A percentile compares a stretch with the other conserved stretches of the same genome.
Conservation (phyloP, 2,888 invertebrate genomes). For the Zaprionus obscuricornis region DNA sequence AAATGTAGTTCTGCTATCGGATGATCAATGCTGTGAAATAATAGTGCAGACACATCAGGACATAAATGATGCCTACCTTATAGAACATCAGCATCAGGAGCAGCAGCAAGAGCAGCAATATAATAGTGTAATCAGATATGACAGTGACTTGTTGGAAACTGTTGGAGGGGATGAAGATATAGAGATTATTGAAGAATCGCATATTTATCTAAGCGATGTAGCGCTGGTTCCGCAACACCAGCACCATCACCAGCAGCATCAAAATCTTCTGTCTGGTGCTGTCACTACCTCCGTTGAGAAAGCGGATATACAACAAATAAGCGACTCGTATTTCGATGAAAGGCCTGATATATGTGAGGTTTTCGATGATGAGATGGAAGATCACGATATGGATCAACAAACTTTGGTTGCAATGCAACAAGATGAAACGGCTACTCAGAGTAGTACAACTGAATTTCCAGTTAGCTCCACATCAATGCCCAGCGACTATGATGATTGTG, state of each 20-base stretch:
- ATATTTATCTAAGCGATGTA: slow-evolving; percentile 68
- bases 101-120: slow-evolving; percentile 22
- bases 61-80: slow-evolving; percentile 41
- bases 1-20: slow-evolving; percentile 49
- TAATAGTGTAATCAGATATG: slow-evolving; percentile 22
- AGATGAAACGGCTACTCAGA: slow-evolving; percentile 31
- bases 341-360: slow-evolving; percentile 63
- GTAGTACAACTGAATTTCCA: slow-evolving; percentile 82
- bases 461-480: slow-evolving; percentile 81
- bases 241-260: slow-evolving; percentile 19
- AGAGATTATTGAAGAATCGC: slow-evolving; percentile 8
- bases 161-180: slow-evolving; percentile 31
- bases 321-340: slow-evolving; percentile 48
- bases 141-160: slow-evolving; percentile 18
- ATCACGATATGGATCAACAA: slow-evolving; percentile 46
- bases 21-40: slow-evolving; percentile 63
- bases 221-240: slow-evolving; percentile 45
- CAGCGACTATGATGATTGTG: slow-evolving; percentile 67
- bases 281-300: slow-evolving; percentile 59
- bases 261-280: slow-evolving; percentile 35
- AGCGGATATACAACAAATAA: slow-evolving; percentile 20
- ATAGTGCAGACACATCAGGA: slow-evolving; percentile 46
- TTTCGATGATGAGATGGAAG: slow-evolving; percentile 62
- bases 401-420: slow-evolving; percentile 28
- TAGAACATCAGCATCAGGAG: slow-evolving; percentile 18